Percentiles rank a stretch among this genome's conserved stretches.
Conservation (phyloP, 2,888 invertebrate genomes). For the Orthosia gracilis region DNA sequence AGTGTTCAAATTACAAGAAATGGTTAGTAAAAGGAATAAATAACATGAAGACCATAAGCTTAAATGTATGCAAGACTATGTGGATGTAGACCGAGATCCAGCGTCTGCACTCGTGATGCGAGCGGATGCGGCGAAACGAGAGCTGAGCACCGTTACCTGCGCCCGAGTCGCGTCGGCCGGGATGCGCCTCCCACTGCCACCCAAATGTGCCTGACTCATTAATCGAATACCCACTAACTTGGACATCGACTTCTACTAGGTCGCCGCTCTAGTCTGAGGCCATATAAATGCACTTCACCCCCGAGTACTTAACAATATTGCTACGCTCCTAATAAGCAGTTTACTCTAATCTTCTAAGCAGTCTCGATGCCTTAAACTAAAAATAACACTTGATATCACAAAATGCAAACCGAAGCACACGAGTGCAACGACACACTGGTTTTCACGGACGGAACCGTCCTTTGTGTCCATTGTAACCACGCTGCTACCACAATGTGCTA, state of each 20-base stretch:
- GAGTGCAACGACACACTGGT: conserved; percentile 77
- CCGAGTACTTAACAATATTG: conserved; percentile 69
- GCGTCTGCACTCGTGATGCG: conserved; percentile 69
- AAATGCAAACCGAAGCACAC: conserved; percentile 82
- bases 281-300: conserved; percentile 77
- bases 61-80: conserved; percentile 64
- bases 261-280: conserved; percentile 71
- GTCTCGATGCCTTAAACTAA: conserved; percentile 81
- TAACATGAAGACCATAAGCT: conserved; percentile 69
- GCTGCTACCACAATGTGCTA: conserved; percentile 74
- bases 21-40: conserved; percentile 73
- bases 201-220: conserved; percentile 76
- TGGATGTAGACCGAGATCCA: conserved; percentile 69
- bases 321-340: conserved; percentile 74
- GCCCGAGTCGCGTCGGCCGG: conserved; percentile 69
- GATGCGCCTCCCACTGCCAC: conserved; percentile 74
- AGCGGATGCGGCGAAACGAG: conserved; percentile 82
- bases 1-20: conserved; percentile 73
- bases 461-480: conserved; percentile 81
- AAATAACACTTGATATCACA: conserved; percentile 89
- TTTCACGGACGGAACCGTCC: conserved; percentile 73
- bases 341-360: conserved; percentile 70
- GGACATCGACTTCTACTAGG: conserved; percentile 64
- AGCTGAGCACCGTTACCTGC: conserved; percentile 87
- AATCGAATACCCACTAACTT: conserved; percentile 73